Evolutionary conservation across 2,888 invertebrate genomes (phyloP).

Genomic region (Embidobia sp.): DNA sequence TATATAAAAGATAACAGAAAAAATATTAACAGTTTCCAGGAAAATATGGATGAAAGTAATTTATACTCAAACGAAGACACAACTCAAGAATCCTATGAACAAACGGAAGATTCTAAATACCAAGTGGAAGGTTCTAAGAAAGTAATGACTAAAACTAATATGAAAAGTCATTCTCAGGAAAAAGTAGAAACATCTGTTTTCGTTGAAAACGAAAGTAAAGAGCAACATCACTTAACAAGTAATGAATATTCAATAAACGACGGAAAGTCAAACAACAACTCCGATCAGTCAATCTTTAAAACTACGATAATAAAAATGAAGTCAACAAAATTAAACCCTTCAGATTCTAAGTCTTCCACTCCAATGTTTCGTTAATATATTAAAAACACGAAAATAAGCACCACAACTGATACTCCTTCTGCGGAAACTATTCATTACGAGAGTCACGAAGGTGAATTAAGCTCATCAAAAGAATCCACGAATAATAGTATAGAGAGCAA

Average conservation of each 20-base stretch:
- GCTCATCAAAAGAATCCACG: no score
- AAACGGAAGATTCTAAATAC: background rate
- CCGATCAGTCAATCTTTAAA: background rate
- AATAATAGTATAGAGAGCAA: no score
- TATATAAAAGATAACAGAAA: no score
- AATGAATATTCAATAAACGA: no score
- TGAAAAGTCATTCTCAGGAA: no score
- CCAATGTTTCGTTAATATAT: slow-evolving; percentile 18
- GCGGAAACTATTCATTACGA: background rate
- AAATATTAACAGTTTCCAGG: background rate
- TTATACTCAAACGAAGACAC: background rate
- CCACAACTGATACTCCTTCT: background rate
- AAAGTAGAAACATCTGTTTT: background rate
- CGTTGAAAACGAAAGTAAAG: no score
- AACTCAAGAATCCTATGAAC: background rate
- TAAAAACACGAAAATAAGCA: slow-evolving; percentile 1
- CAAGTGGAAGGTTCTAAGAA: background rate
- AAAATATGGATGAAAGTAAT: background rate
- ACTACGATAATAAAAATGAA: slow-evolving; percentile 23
- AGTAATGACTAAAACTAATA: no score
- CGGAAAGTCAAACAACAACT: background rate
- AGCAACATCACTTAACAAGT: no score
- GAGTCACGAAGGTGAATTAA: slow-evolving; percentile 15
- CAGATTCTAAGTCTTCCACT: background rate
- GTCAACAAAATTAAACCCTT: slow-evolving; percentile 9